A percentile compares a stretch with the other conserved stretches of the same genome.
These are phyloP conservation scores for Parthenolecanium corni DNA, from an alignment of 2,888 invertebrate genomes.

Conservation along the genomic window DNA sequence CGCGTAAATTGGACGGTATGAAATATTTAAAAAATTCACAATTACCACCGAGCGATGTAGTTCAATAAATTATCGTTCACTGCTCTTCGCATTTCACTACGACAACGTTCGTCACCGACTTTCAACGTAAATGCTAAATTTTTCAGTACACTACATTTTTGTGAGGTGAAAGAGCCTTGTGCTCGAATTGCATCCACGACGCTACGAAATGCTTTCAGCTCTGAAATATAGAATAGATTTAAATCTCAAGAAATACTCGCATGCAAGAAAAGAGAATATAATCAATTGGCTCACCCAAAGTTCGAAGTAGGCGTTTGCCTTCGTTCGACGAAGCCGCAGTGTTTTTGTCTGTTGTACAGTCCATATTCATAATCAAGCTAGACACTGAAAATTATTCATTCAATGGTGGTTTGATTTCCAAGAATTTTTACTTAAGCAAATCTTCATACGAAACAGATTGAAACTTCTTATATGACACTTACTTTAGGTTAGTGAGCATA, in stretches of 20 bases:
- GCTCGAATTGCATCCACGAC: slow-evolving; percentile 21
- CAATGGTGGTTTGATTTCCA: no score
- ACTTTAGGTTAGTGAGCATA: no score
- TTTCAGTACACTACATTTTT: slow-evolving; percentile 7
- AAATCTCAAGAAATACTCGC: not conserved
- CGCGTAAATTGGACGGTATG: no score
- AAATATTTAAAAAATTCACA: not conserved
- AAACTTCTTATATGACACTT: no score
- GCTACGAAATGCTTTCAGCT: slow-evolving; percentile 15
- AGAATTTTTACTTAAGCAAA: no score
- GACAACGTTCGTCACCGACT: slow-evolving; percentile 11
- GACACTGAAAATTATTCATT: no score
- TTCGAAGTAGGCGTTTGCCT: slow-evolving; percentile 5
- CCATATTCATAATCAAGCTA: no score
- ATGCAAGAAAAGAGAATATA: not conserved
- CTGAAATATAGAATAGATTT: not conserved
- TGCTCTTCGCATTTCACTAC: slow-evolving; percentile 25
- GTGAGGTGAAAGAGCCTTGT: slow-evolving; percentile 1
- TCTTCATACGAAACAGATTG: no score
- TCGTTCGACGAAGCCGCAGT: slow-evolving; percentile 1
- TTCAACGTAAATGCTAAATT: slow-evolving; percentile 9
- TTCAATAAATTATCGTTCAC: slow-evolving; percentile 18
- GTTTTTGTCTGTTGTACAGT: no score
- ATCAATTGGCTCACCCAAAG: not conserved
- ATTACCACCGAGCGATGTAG: slow-evolving; percentile 11